Evolutionary conservation across 2,113 vertebrate species (phyloP), one percentile per base, ranked within the genome.

Genomic region (Procapra przewalskii): DNA sequence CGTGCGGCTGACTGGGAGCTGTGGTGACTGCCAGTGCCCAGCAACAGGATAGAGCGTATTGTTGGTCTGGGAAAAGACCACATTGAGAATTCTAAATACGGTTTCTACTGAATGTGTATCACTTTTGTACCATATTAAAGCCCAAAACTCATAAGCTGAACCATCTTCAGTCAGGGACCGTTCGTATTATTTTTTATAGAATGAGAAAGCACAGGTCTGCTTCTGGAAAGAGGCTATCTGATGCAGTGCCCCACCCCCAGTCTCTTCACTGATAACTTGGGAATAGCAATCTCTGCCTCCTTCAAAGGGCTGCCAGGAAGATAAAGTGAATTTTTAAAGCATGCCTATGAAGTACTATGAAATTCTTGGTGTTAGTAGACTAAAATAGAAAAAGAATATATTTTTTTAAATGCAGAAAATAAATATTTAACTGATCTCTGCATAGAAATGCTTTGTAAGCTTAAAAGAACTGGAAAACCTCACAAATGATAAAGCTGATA

Each of bases 271-370:
- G 89, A 57, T 36, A 84, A 60, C 7, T 54, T 64, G 62, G 52
- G 29, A 89, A 87, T 16, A 84, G 45, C 21, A 43, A 91, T 40
- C 25, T 57, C 12, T 62, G 21, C 2, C 17, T 52, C 31, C 45
- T 64, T 89, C 86, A 93, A 85, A 95, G 43, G 10, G 62, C 45
- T 54, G 17, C 64, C 36, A 25, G 43, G 40, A 97, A 55, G 64
- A 94, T 36, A 77, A 96, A 95, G 83, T 81, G n/a, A 92, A 97
- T 85, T 96, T 98, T 97, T 90, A 91, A 97, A 97, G 54, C n/a
- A 45, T 88, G 52, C 43, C 62, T 88, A 82, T 45, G 23, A 88
- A 85, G n/a, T 62, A 15, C 54, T 55, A 92, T 36, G 52, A 90
- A 92, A 31, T 64, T 90, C 33, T 17, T 95, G 14, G 27, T 88